Evolutionary conservation across 2,888 invertebrate species (phyloP), one percentile per base, ranked within the genome.

Genomic region (Himalopsyche kuldschensis): DNA sequence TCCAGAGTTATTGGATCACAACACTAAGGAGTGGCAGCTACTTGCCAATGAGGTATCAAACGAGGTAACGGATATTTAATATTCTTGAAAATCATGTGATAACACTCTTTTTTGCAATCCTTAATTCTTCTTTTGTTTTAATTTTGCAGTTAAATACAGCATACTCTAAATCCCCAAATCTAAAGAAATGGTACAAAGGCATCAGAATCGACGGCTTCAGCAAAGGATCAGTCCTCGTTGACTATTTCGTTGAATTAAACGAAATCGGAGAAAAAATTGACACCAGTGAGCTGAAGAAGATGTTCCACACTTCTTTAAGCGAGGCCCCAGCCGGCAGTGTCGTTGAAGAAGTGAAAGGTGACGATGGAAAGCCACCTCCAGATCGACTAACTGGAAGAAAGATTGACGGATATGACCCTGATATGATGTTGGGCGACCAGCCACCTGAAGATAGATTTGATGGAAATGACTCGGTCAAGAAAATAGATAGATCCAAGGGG

Each of bases 191-290:
- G 96, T 97, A 95, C 89, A 96, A 95, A 88, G 95, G 95, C 87
- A 94, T 97, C 84, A 93, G 96, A 86, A 97, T 97, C 86, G 97
- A 97, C 88, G 96, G 96, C 85, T 97, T 97, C 89, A 97, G 95
- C 88, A 93, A 95, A 89, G 97, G 97, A 82, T 97, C 97, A 87
- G 95, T 97, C 77, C 91, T 97, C 20, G 97, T 97, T 17, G 97
- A 97, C 89, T 97, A 96, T 88, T 95, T 96, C 87, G 95, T 97
- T 20, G 96, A 97, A 90, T 89, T 97, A 84, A 94, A 94, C 86
- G 95, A 97, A 87, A 92, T 97, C 3, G 94, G 93, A 69, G 92
- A 93, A 82, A 93, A 93, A 87, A 92, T 96, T 20, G 93, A 95
- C 87, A 96, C 96, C 0, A 88, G 93, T 83, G 95, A 96, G 88